Conservation (phyloP, 2,113 vertebrate genomes). For the Epinephelus lanceolatus region DNA sequence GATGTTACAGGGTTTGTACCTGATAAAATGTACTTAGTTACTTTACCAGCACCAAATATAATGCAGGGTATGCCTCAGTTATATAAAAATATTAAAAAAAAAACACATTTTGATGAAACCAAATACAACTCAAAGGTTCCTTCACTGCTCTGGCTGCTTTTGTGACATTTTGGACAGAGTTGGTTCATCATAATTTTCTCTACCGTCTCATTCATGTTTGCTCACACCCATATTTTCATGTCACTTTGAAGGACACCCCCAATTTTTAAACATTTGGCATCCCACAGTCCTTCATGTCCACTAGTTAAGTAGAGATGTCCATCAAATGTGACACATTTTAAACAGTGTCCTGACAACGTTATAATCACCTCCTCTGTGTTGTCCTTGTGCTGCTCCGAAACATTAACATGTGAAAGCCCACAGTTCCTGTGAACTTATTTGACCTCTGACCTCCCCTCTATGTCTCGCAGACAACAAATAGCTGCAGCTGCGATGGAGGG, state of each 20-base stretch:
- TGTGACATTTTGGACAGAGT: background rate
- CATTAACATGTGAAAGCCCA: conserved; percentile 90
- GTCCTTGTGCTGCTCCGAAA: conserved; percentile 44
- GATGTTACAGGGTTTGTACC: no score
- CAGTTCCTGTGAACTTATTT: conserved; percentile 89
- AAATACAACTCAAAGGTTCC: background rate
- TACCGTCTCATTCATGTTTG: background rate
- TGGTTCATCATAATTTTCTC: background rate
- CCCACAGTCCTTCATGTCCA: conserved; percentile 25
- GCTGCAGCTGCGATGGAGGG: conserved; percentile 84
- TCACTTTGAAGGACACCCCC: conserved; percentile 1
- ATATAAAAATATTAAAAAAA: background rate
- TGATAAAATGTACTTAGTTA: background rate
- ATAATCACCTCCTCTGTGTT: conserved; percentile 61
- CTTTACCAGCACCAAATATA: background rate
- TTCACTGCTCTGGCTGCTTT: background rate
- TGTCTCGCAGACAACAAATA: conserved; percentile 86
- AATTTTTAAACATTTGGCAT: background rate
- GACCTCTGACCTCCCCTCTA: conserved; percentile 87
- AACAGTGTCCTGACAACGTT: conserved; percentile 54
- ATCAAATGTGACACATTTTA: conserved; percentile 59
- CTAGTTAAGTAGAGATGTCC: conserved; percentile 47
- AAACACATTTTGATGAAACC: background rate
- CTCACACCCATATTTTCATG: conserved; percentile 17
- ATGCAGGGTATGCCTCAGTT: background rate